phyloP scores from a whole-genome alignment of 2,797 vertebrate species.

The Sternotherus odoratus region DNA sequence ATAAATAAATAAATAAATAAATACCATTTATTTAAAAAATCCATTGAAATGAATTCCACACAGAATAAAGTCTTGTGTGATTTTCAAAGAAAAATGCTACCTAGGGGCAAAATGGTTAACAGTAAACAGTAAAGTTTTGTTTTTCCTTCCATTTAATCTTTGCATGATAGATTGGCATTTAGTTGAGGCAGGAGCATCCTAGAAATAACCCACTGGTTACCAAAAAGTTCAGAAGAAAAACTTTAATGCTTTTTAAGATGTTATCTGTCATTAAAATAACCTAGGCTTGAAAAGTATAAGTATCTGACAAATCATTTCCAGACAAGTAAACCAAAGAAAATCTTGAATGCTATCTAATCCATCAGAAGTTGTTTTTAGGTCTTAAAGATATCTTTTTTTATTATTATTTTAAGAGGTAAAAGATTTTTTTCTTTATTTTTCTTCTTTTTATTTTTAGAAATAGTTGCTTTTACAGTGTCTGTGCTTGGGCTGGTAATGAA shows the following conservation, averaged over 20 bases:
- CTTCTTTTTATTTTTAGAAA: not conserved
- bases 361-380: constrained; percentile 54
- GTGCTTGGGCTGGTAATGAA: constrained; percentile 66
- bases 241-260: constrained; percentile 43
- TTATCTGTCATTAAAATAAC: constrained; percentile 64
- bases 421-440: not conserved
- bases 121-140: not conserved
- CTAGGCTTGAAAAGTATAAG: constrained; percentile 32
- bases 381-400: constrained; percentile 60
- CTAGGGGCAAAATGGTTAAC: not conserved
- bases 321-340: constrained; percentile 57
- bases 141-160: constrained; percentile 9
- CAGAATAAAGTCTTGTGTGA: not conserved
- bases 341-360: constrained; percentile 53
- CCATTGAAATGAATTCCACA: not conserved
- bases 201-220: constrained; percentile 41
- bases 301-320: constrained; percentile 66
- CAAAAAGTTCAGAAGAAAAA: constrained; percentile 48
- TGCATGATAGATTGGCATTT: constrained; percentile 21
- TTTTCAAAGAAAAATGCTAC: not conserved
- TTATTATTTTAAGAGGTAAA: constrained; percentile 35
- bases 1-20: not conserved
- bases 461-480: constrained; percentile 59
- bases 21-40: not conserved
- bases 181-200: constrained; percentile 18